phyloP scores from a whole-genome alignment of 2,113 vertebrate species.

The Microtus ochrogaster region DNA sequence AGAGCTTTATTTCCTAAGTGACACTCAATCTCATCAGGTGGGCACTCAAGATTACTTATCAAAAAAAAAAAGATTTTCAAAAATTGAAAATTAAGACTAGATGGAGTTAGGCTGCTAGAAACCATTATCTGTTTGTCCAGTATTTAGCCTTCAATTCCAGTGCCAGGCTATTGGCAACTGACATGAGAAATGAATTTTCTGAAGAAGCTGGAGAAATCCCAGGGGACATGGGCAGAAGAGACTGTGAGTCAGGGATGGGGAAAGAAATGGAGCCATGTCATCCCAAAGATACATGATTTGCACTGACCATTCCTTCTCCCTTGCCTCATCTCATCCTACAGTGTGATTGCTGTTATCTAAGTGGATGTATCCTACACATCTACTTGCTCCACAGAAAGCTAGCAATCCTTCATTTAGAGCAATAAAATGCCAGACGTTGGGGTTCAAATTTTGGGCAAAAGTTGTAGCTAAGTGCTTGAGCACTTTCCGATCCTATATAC shows the following conservation, averaged over 20 bases:
- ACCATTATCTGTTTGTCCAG: not conserved
- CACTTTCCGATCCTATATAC: no score
- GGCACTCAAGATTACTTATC: not conserved
- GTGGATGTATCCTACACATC: not conserved
- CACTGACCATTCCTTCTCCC: not conserved
- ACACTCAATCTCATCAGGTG: not conserved
- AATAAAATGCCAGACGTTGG: not conserved
- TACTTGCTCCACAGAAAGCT: not conserved
- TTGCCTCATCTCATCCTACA: not conserved
- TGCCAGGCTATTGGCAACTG: not conserved
- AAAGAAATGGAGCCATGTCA: not conserved
- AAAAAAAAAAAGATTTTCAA: not conserved
- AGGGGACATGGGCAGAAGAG: not conserved
- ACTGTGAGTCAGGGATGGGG: not conserved
- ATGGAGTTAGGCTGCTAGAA: not conserved
- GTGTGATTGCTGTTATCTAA: not conserved
- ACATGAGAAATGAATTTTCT: not conserved
- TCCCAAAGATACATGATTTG: not conserved
- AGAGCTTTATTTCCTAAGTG: not conserved
- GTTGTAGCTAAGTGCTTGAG: not conserved
- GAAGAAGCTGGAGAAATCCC: slow-evolving; percentile 11
- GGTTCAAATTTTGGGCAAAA: not conserved
- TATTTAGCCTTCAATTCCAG: not conserved
- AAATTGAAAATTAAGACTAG: not conserved
- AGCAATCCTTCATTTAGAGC: not conserved